Evolutionary conservation across 2,888 invertebrate species (phyloP).

Genomic region (Drosophila lacicola): DNA sequence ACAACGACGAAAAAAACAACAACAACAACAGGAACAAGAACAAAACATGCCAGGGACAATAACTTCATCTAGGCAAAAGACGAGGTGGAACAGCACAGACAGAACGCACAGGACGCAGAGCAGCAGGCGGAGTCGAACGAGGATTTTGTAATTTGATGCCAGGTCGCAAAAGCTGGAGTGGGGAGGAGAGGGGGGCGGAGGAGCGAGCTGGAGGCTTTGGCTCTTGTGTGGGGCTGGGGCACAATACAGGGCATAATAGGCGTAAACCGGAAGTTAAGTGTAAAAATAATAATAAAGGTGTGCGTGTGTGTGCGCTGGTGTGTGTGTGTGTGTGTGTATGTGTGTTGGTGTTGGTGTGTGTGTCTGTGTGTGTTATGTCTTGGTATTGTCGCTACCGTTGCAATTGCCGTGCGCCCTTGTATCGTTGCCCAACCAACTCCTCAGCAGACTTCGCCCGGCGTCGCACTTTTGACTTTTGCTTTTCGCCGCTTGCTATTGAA

Average conservation of each 20-base stretch:
- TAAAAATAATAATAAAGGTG: constrained; percentile 82
- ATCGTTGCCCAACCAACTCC: constrained; percentile 7
- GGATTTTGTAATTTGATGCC: constrained; percentile 79
- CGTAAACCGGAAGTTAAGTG: constrained; percentile 81
- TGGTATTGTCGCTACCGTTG: constrained; percentile 24
- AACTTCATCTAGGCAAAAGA: constrained; percentile 66
- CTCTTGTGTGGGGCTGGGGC: constrained; percentile 1
- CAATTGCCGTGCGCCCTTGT: constrained; percentile 49
- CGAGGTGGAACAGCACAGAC: constrained; percentile 11
- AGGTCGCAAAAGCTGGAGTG: constrained; percentile 19
- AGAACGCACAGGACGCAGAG: constrained; percentile 22
- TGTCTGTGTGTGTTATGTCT: constrained; percentile 17
- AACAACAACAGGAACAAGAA: constrained; percentile 24
- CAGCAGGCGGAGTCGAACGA: constrained; percentile 24
- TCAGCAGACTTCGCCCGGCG: neutral
- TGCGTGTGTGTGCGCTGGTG: constrained; percentile 38
- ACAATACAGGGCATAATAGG: constrained; percentile 64
- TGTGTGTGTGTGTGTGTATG: constrained; percentile 18
- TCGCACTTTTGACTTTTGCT: constrained; percentile 63
- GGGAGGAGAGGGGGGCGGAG: neutral
- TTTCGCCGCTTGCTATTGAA: constrained; percentile 65
- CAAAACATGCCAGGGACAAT: constrained; percentile 71
- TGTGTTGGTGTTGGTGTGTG: constrained; percentile 24
- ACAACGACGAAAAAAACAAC: constrained; percentile 37
- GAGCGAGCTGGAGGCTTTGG: neutral